These are phyloP conservation scores for Drosophila arizonae DNA, from an alignment of 1,140 invertebrate genomes.

Conservation along the genomic window DNA sequence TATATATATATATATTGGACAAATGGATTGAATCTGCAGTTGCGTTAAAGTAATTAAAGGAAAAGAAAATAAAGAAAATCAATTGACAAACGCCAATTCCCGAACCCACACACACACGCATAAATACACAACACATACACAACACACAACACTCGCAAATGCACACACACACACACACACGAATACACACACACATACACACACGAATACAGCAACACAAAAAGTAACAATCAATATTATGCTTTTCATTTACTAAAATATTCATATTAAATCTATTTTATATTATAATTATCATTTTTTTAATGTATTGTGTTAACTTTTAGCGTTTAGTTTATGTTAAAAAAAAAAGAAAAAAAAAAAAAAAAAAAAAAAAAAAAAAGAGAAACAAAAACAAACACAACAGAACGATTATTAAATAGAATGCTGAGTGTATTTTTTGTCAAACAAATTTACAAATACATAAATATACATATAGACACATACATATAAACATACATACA, in stretches of 20 bases:
- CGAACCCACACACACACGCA: constrained; percentile 42
- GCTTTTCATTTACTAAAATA: constrained; percentile 58
- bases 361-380: constrained; percentile 28
- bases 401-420: constrained; percentile 33
- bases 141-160: constrained; percentile 14
- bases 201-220: constrained; percentile 29
- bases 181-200: constrained; percentile 24
- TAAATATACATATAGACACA: constrained; percentile 44
- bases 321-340: constrained; percentile 51
- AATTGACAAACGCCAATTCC: constrained; percentile 43
- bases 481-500: constrained; percentile 16
- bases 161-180: constrained; percentile 42
- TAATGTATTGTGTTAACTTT: constrained; percentile 56
- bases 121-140: constrained; percentile 26
- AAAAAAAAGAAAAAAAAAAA: constrained; percentile 30
- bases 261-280: constrained; percentile 46
- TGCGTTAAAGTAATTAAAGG: constrained; percentile 37
- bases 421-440: constrained; percentile 77
- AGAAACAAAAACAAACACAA: constrained; percentile 32
- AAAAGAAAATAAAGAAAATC: constrained; percentile 3
- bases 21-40: constrained; percentile 40
- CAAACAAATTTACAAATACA: constrained; percentile 75
- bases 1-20: constrained; percentile 13
- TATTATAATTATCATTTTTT: constrained; percentile 56
- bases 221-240: constrained; percentile 39